Evolutionary conservation across 1,140 invertebrate genomes (phyloP), one percentile per base, ranked within the genome.

Genomic region (Bombus confusus): DNA sequence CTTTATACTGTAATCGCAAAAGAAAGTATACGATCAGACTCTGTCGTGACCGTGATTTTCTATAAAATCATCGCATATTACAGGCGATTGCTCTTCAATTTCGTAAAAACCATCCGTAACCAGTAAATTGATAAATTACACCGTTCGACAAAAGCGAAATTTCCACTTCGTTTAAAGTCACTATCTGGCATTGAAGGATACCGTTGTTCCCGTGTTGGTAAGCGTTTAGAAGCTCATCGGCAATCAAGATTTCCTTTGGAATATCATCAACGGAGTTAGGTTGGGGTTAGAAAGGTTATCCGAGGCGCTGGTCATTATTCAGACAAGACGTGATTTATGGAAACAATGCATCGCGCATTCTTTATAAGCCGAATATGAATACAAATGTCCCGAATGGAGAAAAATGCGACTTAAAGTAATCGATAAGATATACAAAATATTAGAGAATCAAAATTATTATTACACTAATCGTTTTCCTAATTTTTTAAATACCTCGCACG

Each of bases 1-100:
- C 77, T 95, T 95, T 77, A 93, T 93, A 69, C 94, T 95, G 90
- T n/a, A 93, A 94, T 85, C 91, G 74, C 22, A 66, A 76, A 86
- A 85, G 72, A n/a, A 85, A 78, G 41, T 25, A 25, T 64, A 5
- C 43, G 80, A 81, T 92, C 39, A 80, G 78, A 25, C 73, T 47
- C 8, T 31, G 37, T 64, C 41, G 69, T 47, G 6, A 72, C 68
- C 47, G 47, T 52, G 47, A 62, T 52, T 25, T 25, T 37, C 28
- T 31, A n/a, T 15, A 12, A 59, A 73, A 69, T 68, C 2, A 5
- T 39, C 39, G 41, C 6, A 10, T 34, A 47, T 74, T 37, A 62
- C 6, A 12, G 25, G 31, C 28, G 25, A 82, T 18, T 73, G 22
- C 6, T 28, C 3, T 0, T 10, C 18, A 2, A 3, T 57, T 18